Evolutionary conservation across 2,888 invertebrate genomes (phyloP).

Genomic region (Rosalia funebris): DNA sequence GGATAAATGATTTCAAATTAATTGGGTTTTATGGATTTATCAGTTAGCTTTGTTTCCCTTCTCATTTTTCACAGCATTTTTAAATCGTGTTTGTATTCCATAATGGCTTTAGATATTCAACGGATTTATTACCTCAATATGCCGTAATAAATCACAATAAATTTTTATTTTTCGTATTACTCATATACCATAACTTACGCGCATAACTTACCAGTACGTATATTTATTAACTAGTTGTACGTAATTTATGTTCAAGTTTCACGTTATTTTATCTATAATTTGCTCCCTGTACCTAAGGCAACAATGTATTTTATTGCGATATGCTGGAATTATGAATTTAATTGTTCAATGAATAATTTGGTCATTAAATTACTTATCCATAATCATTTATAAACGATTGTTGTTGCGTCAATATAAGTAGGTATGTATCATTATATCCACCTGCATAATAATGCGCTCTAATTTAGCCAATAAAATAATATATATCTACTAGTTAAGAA

Average conservation of each 20-base stretch:
- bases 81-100: slow-evolving; percentile 5
- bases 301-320: too few relatives aligned
- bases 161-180: slow-evolving; percentile 1
- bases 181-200: not conserved
- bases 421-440: too few relatives aligned
- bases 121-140: slow-evolving; percentile 19
- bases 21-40: slow-evolving; percentile 19
- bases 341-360: too few relatives aligned
- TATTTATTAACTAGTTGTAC: slow-evolving; percentile 2
- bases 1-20: slow-evolving; percentile 14
- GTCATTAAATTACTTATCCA: too few relatives aligned
- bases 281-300: too few relatives aligned
- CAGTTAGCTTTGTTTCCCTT: slow-evolving; percentile 3
- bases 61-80: slow-evolving; percentile 15
- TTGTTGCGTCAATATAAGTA: too few relatives aligned
- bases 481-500: too few relatives aligned
- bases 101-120: slow-evolving; percentile 15
- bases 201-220: not conserved
- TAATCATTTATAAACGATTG: too few relatives aligned
- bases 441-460: too few relatives aligned
- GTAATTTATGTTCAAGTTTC: not conserved
- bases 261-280: not conserved
- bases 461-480: too few relatives aligned
- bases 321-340: too few relatives aligned
- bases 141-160: not conserved